phyloP scores from a whole-genome alignment of 2,888 invertebrate genomes.

The Conchocele bisecta region DNA sequence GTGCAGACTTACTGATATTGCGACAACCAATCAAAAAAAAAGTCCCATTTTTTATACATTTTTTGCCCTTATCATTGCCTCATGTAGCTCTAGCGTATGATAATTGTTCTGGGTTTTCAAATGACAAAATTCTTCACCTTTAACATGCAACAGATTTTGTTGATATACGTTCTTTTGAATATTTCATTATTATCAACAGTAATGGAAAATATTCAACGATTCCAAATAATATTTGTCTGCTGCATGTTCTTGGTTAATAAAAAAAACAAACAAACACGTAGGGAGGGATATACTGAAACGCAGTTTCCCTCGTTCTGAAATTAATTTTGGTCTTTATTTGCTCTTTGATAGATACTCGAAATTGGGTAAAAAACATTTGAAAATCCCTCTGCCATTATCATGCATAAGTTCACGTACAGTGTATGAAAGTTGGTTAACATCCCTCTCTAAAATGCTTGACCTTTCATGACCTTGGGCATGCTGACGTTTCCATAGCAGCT shows the following conservation, averaged over 20 bases:
- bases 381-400: constrained; percentile 36
- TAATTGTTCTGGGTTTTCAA: constrained; percentile 31
- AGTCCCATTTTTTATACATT: constrained; percentile 24
- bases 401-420: constrained; percentile 54
- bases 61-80: constrained; percentile 18
- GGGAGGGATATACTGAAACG: neutral
- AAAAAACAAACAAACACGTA: neutral
- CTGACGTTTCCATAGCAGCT: constrained; percentile 8
- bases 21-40: constrained; percentile 36
- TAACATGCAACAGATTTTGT: neutral
- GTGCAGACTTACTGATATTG: constrained; percentile 9
- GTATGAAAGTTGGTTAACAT: constrained; percentile 41
- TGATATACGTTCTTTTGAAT: neutral
- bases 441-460: constrained; percentile 53
- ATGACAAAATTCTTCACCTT: neutral
- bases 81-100: constrained; percentile 36
- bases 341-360: too few relatives aligned
- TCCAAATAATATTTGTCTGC: too few relatives aligned
- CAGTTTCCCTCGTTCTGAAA: neutral
- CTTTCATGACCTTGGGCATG: constrained; percentile 9
- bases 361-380: neutral
- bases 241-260: neutral
- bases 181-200: neutral
- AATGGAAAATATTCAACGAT: too few relatives aligned
- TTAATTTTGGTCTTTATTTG: neutral